Conservation (phyloP, 2,888 invertebrate species). For the Taenaris catops region DNA sequence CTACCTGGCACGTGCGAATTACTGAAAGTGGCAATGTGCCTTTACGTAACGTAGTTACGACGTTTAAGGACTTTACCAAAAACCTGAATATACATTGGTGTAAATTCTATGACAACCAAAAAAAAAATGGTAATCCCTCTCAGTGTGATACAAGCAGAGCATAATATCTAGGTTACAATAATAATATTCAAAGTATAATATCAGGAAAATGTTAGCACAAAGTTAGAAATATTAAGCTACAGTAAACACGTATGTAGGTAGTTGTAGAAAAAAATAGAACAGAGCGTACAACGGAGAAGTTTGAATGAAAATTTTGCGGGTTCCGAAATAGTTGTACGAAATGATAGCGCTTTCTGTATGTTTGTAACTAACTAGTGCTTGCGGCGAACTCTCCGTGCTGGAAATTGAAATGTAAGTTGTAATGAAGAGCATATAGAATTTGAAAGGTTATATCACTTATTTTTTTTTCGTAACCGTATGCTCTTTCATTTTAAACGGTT, state of each 20-base stretch:
- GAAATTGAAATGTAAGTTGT: conserved; percentile 23
- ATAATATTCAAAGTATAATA: too few relatives aligned
- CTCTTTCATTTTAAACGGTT: too few relatives aligned
- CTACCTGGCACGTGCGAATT: too few relatives aligned
- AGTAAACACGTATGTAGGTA: conserved; percentile 14
- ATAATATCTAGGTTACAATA: too few relatives aligned
- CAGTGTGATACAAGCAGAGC: too few relatives aligned
- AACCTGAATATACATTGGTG: too few relatives aligned
- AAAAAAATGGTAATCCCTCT: too few relatives aligned
- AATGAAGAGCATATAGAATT: conserved; percentile 17
- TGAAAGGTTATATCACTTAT: conserved; percentile 7
- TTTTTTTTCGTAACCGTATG: not conserved
- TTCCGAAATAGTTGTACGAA: conserved; percentile 25
- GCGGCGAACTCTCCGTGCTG: conserved; percentile 15
- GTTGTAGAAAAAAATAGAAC: conserved; percentile 24
- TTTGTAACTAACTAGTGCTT: conserved; percentile 23
- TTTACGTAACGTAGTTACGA: too few relatives aligned
- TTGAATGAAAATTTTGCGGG: conserved; percentile 26
- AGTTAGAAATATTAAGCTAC: conserved; percentile 2
- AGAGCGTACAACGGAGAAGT: conserved; percentile 19
- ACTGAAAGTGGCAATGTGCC: too few relatives aligned
- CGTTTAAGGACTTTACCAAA: too few relatives aligned
- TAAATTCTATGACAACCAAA: too few relatives aligned
- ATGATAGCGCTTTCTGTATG: conserved; percentile 25
- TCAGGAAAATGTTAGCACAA: conserved; percentile 3